These are phyloP conservation scores for Geothlypis trichas DNA, from an alignment of 2,113 vertebrate genomes.

Conservation along the genomic window DNA sequence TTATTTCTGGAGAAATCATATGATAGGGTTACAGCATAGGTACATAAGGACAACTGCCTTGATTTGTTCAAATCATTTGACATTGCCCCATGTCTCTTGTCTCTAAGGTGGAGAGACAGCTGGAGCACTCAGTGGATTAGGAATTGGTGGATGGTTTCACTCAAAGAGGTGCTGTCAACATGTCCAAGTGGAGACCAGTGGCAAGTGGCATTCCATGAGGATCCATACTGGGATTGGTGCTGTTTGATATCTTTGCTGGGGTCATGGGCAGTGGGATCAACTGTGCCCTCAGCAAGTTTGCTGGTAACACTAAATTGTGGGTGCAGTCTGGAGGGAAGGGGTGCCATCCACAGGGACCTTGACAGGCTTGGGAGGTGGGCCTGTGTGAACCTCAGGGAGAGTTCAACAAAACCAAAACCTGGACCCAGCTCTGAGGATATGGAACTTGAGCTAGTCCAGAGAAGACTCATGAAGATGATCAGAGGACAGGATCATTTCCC, in stretches of 20 bases:
- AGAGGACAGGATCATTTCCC: neutral
- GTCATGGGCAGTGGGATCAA: rapidly evolving
- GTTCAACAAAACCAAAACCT: neutral
- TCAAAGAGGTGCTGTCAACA: neutral
- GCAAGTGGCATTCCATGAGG: rapidly evolving
- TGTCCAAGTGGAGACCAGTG: neutral
- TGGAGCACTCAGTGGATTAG: neutral
- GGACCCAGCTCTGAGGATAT: neutral
- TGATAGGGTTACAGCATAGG: neutral
- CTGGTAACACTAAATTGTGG: neutral
- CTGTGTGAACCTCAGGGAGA: neutral
- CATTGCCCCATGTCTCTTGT: neutral
- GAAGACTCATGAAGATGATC: neutral
- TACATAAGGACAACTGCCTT: neutral
- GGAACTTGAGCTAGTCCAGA: neutral
- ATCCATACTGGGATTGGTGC: rapidly evolving
- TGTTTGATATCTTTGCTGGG: neutral
- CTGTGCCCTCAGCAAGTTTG: neutral
- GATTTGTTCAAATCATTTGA: neutral
- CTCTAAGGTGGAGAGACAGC: neutral
- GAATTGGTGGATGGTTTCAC: neutral
- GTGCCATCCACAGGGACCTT: neutral
- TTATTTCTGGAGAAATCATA: neutral
- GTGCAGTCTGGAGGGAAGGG: neutral
- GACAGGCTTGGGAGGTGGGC: neutral